Percentiles rank a stretch among this genome's conserved stretches.
These are phyloP conservation scores for Drosophila sp. DNA, from an alignment of 1,140 invertebrate species.

Conservation along the genomic window DNA sequence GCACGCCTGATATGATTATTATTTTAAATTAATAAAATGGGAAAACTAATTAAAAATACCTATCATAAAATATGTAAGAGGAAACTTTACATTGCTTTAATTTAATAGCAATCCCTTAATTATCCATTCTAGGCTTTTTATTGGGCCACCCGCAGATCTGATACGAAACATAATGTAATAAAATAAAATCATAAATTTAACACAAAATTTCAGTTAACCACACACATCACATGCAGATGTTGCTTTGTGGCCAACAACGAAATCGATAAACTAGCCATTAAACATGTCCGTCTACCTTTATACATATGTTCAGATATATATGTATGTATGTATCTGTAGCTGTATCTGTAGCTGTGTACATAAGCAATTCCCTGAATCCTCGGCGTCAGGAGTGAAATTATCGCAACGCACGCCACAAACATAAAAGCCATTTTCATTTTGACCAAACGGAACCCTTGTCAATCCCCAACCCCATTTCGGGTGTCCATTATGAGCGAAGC, in stretches of 20 bases:
- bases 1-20: slow-evolving; percentile 1
- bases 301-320: too few relatives aligned
- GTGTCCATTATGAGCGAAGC: slow-evolving; percentile 22
- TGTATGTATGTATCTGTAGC: slow-evolving; percentile 1
- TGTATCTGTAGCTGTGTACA: slow-evolving; percentile 4
- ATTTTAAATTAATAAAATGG: not conserved
- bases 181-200: slow-evolving; percentile 53
- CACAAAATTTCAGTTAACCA: slow-evolving; percentile 21
- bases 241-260: slow-evolving; percentile 13
- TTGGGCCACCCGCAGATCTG: slow-evolving; percentile 18
- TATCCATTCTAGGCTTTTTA: slow-evolving; percentile 9
- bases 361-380: slow-evolving; percentile 69
- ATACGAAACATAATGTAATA: slow-evolving; percentile 41
- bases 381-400: slow-evolving; percentile 62
- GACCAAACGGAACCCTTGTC: slow-evolving; percentile 32
- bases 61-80: not conserved
- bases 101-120: slow-evolving; percentile 5
- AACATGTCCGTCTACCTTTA: slow-evolving; percentile 20
- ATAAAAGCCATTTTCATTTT: slow-evolving; percentile 81
- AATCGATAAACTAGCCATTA: slow-evolving; percentile 53
- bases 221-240: slow-evolving; percentile 1
- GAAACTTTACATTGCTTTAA: not conserved
- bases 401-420: slow-evolving; percentile 73
- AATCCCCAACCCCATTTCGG: slow-evolving; percentile 16
- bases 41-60: not conserved